Evolutionary conservation across 2,113 vertebrate genomes (phyloP).

Genomic region (Greenwoodochromis staneri): DNA sequence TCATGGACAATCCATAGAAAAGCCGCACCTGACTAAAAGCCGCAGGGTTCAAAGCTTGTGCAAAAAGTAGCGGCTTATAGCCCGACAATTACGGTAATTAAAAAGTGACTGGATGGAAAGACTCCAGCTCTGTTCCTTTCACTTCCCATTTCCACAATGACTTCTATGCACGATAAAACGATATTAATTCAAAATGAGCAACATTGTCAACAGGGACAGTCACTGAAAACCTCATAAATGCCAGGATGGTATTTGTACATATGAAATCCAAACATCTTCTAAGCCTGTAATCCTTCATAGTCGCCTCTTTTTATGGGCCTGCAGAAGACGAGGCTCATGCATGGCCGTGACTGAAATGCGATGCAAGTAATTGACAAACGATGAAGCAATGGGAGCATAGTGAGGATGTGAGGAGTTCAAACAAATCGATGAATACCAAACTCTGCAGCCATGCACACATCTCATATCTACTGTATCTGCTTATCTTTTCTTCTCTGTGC

Average conservation of each 20-base stretch:
- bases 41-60: too few relatives aligned
- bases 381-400: background rate
- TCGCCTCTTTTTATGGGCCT: background rate
- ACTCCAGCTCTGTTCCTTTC: background rate
- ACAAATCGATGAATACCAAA: background rate
- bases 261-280: slow-evolving; percentile 27
- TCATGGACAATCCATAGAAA: too few relatives aligned
- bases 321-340: background rate
- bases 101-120: background rate
- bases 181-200: slow-evolving; percentile 27
- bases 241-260: background rate
- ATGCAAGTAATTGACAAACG: slow-evolving; percentile 23
- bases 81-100: background rate
- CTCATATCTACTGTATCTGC: background rate
- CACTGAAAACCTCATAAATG: slow-evolving; percentile 17
- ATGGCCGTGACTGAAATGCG: background rate
- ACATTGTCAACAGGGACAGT: background rate
- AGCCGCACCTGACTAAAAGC: too few relatives aligned
- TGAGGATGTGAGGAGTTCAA: background rate
- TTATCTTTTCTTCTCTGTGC: background rate
- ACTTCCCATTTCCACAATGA: background rate
- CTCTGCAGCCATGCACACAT: background rate
- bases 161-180: slow-evolving; percentile 8
- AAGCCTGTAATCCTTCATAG: background rate
- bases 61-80: too few relatives aligned